These are phyloP conservation scores for Oegoconia quadripuncta DNA, from an alignment of 2,888 invertebrate genomes.

Conservation along the genomic window DNA sequence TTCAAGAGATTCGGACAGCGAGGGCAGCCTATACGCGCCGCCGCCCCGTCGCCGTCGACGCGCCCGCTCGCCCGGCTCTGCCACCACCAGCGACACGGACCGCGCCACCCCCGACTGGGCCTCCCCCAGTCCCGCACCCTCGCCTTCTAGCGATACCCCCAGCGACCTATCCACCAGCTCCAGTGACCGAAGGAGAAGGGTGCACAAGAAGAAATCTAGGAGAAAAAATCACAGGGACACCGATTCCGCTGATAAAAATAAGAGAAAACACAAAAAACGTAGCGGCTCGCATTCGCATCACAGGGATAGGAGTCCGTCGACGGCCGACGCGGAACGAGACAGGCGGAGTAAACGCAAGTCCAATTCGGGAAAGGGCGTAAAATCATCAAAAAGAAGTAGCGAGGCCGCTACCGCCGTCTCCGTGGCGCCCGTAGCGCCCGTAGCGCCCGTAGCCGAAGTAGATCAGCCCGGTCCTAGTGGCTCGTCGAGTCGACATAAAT, in stretches of 20 bases:
- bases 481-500: not conserved
- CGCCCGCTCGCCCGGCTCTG: conserved; percentile 9
- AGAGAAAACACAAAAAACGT: conserved; percentile 30
- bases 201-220: conserved; percentile 31
- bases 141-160: conserved; percentile 10
- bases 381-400: conserved; percentile 38
- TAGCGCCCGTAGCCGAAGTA: conserved; percentile 10
- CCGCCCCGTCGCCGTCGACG: conserved; percentile 27
- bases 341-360: conserved; percentile 45
- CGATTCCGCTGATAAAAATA: conserved; percentile 23
- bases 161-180: conserved; percentile 13
- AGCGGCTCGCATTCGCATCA: conserved; percentile 28
- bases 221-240: conserved; percentile 24
- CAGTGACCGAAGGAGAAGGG: conserved; percentile 21
- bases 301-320: conserved; percentile 22
- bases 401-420: not conserved
- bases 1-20: conserved; percentile 42
- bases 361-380: conserved; percentile 50
- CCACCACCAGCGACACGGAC: conserved; percentile 11
- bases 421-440: not conserved
- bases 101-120: conserved; percentile 14
- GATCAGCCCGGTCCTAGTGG: conserved; percentile 28
- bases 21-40: conserved; percentile 34
- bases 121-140: conserved; percentile 16
- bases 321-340: conserved; percentile 23